phyloP scores from a whole-genome alignment of 2,797 vertebrate species.

The Chloroceryle inda region DNA sequence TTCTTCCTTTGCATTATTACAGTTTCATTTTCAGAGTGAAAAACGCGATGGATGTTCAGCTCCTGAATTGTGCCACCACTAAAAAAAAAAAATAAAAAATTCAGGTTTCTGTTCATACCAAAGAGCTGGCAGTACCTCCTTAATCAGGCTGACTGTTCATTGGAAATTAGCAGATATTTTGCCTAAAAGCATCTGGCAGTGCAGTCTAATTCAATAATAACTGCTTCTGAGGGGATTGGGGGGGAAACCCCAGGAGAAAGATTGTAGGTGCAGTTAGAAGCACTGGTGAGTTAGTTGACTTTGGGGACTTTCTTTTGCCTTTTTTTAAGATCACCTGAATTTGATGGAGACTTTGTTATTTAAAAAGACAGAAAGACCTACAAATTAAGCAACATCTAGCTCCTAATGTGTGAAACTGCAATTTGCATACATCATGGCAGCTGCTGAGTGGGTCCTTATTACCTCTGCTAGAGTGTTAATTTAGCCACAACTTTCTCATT shows the following conservation, averaged over 20 bases:
- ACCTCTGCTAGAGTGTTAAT: constrained; percentile 70
- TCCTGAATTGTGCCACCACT: background rate
- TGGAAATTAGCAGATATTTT: constrained; percentile 12
- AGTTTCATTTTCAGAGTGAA: constrained; percentile 17
- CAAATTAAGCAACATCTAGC: constrained; percentile 62
- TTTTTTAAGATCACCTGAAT: background rate
- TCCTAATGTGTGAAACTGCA: constrained; percentile 71
- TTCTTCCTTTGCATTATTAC: background rate
- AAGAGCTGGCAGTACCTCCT: background rate
- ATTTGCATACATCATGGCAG: constrained; percentile 70
- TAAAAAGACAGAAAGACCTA: constrained; percentile 27
- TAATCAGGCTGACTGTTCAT: background rate
- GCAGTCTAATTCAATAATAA: background rate
- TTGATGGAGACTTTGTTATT: background rate
- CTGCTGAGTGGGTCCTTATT: constrained; percentile 67
- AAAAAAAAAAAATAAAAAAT: background rate
- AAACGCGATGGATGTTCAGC: background rate
- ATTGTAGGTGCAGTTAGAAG: background rate
- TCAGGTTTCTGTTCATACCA: background rate
- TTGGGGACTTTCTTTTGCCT: background rate
- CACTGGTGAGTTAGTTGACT: background rate
- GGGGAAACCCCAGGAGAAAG: background rate
- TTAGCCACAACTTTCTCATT: constrained; percentile 72
- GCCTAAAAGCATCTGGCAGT: background rate
- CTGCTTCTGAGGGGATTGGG: background rate